phyloP scores from a whole-genome alignment of 2,888 invertebrate species.

The Mythimna pallens region DNA sequence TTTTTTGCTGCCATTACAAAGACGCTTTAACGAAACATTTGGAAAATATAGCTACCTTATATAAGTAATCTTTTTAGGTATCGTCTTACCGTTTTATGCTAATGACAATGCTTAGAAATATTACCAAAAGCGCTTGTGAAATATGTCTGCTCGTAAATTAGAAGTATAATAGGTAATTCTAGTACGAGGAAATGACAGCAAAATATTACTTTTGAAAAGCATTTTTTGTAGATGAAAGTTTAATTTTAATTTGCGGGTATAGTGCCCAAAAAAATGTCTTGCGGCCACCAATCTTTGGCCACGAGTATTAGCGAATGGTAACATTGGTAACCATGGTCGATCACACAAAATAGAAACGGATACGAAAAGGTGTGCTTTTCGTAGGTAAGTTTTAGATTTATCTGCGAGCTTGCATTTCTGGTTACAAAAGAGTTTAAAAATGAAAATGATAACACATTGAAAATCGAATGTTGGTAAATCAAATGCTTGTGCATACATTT shows the following conservation, averaged over 20 bases:
- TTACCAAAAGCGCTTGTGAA: conserved; percentile 23
- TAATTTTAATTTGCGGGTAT: background rate
- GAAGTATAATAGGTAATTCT: conserved; percentile 15
- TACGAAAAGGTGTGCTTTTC: too few species aligned
- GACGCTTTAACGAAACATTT: conserved; percentile 47
- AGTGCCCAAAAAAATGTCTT: background rate
- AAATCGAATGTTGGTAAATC: too few species aligned
- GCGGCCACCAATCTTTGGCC: background rate
- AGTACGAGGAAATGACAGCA: conserved; percentile 14
- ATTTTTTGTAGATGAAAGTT: conserved; percentile 1
- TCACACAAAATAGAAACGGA: background rate
- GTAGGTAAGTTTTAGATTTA: background rate
- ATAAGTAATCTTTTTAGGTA: conserved; percentile 44
- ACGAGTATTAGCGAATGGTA: background rate
- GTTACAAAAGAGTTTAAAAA: background rate
- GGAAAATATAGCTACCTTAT: conserved; percentile 38
- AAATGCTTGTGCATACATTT: too few species aligned
- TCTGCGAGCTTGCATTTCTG: background rate
- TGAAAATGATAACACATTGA: background rate
- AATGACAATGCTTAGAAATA: conserved; percentile 41
- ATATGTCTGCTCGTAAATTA: conserved; percentile 39
- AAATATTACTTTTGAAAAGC: conserved; percentile 21
- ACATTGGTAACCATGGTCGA: background rate
- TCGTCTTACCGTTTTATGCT: conserved; percentile 39
- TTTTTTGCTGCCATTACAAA: conserved; percentile 60